These are phyloP conservation scores for Peribatodes rhomboidaria DNA, from an alignment of 2,888 invertebrate genomes.

Conservation along the genomic window DNA sequence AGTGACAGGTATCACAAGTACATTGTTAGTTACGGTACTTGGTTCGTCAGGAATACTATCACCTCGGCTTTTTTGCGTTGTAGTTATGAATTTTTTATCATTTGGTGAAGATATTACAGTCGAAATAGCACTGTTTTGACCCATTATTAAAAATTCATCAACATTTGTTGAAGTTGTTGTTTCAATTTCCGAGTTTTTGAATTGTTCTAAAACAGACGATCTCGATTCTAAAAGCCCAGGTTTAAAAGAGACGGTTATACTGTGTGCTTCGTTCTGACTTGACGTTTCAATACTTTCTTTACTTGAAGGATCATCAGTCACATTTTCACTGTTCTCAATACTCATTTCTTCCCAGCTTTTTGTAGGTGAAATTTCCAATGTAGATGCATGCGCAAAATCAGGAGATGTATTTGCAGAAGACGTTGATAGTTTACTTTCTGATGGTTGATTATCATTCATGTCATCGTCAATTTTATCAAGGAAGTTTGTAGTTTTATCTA, in stretches of 20 bases:
- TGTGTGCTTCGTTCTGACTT: conserved; percentile 52
- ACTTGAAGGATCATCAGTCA: conserved; percentile 54
- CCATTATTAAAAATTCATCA: conserved; percentile 29
- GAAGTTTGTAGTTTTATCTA: neutral
- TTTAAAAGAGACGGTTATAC: conserved; percentile 47
- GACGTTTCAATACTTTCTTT: conserved; percentile 39
- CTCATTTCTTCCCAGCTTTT: conserved; percentile 51
- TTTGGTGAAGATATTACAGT: neutral
- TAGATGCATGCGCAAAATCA: conserved; percentile 59
- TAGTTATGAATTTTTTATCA: neutral
- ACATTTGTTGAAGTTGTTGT: conserved; percentile 37
- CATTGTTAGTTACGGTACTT: neutral
- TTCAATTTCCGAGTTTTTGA: conserved; percentile 18
- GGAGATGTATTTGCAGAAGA: conserved; percentile 10
- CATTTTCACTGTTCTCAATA: conserved; percentile 50
- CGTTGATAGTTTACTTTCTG: conserved; percentile 3
- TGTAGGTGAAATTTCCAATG: conserved; percentile 55
- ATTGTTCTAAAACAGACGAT: conserved; percentile 52
- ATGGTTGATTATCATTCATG: conserved; percentile 5
- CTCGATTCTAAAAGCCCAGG: conserved; percentile 57
- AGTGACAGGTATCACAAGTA: conserved; percentile 2
- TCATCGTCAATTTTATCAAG: neutral
- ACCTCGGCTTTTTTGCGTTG: conserved; percentile 20
- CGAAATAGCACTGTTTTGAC: neutral
- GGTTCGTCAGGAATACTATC: conserved; percentile 14